Evolutionary conservation across 2,113 vertebrate species (phyloP).

Genomic region (Coreoperca whiteheadi): DNA sequence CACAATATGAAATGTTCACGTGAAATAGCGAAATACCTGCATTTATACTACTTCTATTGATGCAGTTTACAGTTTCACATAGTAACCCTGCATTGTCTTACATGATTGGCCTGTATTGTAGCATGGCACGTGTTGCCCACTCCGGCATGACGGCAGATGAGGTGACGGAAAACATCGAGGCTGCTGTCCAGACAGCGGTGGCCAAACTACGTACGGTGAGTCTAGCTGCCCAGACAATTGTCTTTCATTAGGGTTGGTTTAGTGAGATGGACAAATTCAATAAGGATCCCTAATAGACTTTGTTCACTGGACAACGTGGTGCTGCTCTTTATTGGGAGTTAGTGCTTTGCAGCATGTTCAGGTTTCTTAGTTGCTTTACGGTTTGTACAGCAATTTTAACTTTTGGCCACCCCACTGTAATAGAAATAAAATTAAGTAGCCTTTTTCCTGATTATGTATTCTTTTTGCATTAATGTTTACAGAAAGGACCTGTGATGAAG

Average conservation of each 20-base stretch:
- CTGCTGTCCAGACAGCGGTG: constrained; percentile 78
- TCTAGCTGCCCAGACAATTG: background rate
- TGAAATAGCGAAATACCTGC: background rate
- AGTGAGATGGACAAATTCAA: background rate
- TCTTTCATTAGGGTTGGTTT: background rate
- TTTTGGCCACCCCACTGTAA: background rate
- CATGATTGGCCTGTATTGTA: constrained; percentile 60
- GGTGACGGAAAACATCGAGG: constrained; percentile 85
- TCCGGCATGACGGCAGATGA: constrained; percentile 86
- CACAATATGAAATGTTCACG: constrained; percentile 20
- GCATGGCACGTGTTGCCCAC: constrained; percentile 86
- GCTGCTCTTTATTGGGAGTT: too few relatives aligned
- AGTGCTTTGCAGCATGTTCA: too few relatives aligned
- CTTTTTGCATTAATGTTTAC: constrained; percentile 20
- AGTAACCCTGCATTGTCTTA: background rate
- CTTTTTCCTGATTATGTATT: background rate
- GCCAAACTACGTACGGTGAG: constrained; percentile 86
- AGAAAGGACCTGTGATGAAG: constrained; percentile 89
- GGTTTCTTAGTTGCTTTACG: too few relatives aligned
- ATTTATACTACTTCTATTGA: background rate
- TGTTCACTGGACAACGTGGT: too few relatives aligned
- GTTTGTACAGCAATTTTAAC: background rate
- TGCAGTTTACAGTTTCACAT: background rate
- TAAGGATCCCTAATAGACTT: background rate
- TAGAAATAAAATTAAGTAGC: background rate